Evolutionary conservation across 1,140 invertebrate genomes (phyloP), one percentile per base, ranked within the genome.

Genomic region (Lepidurus couesii): DNA sequence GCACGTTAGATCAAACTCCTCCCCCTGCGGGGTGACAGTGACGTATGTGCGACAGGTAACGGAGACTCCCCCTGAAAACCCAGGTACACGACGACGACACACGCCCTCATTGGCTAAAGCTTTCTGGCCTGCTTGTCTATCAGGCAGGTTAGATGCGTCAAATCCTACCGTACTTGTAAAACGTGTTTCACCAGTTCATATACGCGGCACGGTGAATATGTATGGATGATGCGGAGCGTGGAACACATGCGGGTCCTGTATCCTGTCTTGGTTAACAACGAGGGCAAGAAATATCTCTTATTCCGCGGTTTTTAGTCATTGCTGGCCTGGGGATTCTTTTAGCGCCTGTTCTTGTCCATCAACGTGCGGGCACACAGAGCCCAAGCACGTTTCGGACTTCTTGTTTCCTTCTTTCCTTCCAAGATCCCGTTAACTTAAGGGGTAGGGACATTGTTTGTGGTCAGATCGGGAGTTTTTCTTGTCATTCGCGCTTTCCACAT

Each of bases 1-100:
- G 53, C 53, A 65, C 5, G 53, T 65, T 65, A 65, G 53, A 65
- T 65, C 53, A 65, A 65, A 65, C 53, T 65, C 53, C 53, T 65
- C 53, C 53, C 53, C 53, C 53, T 65, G 53, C 53, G 53, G 53
- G 53, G 53, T 65, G 53, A 65, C 53, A 65, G 53, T 65, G 53
- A 65, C 53, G 53, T 65, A 65, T 65, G 53, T 65, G 16, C 16
- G 21, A 65, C 53, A 65, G 53, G 53, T 65, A 65, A 65, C 53
- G 21, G 53, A 21, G 53, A 21, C 53, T 65, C 53, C 53, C 53
- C 21, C 53, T 65, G 16, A 21, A 65, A 65, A 3, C 9, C 34
- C 34, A 34, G 34, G 34, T 34, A 34, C 34, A 34, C 34, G 34
- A 34, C 26, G 2, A 21, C 53, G 53, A 65, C 53, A 65, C 16